These are phyloP conservation scores for Hypolimnas misippus DNA, from an alignment of 2,888 invertebrate species.

Conservation along the genomic window DNA sequence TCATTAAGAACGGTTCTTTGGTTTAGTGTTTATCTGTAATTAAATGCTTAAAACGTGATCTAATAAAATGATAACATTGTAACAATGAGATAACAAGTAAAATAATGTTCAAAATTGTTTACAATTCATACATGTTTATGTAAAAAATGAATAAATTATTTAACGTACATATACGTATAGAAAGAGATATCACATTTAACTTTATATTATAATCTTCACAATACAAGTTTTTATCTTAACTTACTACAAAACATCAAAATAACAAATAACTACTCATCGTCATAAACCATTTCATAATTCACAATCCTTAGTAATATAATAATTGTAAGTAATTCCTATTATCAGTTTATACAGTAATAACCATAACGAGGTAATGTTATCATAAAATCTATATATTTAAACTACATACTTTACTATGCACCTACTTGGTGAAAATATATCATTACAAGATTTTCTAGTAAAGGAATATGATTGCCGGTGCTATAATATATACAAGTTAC, in stretches of 20 bases:
- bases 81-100: neutral
- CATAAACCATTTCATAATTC: neutral
- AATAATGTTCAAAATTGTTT: neutral
- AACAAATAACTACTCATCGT: neutral
- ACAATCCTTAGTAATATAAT: neutral
- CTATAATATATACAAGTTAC: conserved; percentile 6
- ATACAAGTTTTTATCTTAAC: neutral
- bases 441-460: conserved; percentile 58
- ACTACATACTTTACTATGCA: neutral
- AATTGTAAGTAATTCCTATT: neutral
- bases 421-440: neutral
- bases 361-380: neutral
- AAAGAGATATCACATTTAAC: too few relatives aligned
- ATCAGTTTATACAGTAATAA: neutral
- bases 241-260: neutral
- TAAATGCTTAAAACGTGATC: neutral
- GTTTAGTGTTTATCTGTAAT: neutral
- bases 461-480: conserved; percentile 71
- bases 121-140: neutral
- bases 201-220: too few relatives aligned
- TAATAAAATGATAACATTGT: neutral
- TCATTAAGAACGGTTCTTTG: neutral
- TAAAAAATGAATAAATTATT: too few relatives aligned
- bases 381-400: neutral
- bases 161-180: too few relatives aligned